A percentile compares a stretch with the other conserved stretches of the same genome.
Conservation (phyloP, 2,888 invertebrate genomes). For the Spialia ferax region DNA sequence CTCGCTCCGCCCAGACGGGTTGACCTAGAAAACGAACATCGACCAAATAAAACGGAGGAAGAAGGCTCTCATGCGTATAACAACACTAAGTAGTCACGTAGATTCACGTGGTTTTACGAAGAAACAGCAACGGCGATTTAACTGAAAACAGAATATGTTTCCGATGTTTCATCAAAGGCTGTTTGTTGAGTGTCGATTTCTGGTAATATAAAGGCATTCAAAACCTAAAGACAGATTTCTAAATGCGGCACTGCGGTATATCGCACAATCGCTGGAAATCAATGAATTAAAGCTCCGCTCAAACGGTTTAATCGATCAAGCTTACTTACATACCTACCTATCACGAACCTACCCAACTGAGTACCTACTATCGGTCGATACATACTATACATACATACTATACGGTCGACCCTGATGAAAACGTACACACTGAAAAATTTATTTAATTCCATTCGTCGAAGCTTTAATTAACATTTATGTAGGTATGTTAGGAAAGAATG, state of each 20-base stretch:
- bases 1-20: conserved; percentile 38
- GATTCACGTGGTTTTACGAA: neutral
- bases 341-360: neutral
- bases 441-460: neutral
- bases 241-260: neutral
- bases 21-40: conserved; percentile 39
- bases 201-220: neutral
- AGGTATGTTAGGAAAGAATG: too few species aligned
- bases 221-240: neutral
- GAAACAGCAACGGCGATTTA: conserved; percentile 7
- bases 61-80: conserved; percentile 23
- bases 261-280: too few species aligned
- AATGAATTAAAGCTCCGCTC: neutral
- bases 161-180: neutral
- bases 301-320: neutral
- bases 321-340: neutral
- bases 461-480: neutral
- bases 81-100: conserved; percentile 20
- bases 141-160: neutral
- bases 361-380: too few species aligned
- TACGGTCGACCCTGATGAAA: neutral
- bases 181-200: neutral
- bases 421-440: neutral
- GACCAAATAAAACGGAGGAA: conserved; percentile 41
- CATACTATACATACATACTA: too few species aligned